Conservation (phyloP, 1,140 invertebrate species). For the Linepithema humile region DNA sequence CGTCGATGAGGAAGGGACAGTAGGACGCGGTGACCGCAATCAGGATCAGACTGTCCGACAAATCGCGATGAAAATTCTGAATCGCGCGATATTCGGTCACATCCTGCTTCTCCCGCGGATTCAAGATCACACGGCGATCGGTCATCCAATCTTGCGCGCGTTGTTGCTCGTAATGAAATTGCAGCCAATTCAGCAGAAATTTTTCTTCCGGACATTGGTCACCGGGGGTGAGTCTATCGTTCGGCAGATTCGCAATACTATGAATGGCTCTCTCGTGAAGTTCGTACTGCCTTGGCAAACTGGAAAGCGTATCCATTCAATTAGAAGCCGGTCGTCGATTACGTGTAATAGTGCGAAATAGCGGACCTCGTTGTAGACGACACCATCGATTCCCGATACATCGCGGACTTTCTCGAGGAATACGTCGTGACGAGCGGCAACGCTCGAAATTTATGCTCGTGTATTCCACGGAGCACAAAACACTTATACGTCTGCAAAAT, state of each 20-base stretch:
- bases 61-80: constrained; percentile 71
- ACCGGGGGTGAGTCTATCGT: background rate
- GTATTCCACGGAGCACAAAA: constrained; percentile 67
- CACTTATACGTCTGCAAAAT: constrained; percentile 80
- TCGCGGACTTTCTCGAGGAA: background rate
- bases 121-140: constrained; percentile 17
- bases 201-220: constrained; percentile 19
- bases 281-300: background rate
- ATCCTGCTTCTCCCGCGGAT: constrained; percentile 53
- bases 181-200: constrained; percentile 69
- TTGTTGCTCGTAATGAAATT: constrained; percentile 65
- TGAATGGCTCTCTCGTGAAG: background rate
- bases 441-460: background rate
- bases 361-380: background rate
- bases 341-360: background rate
- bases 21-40: constrained; percentile 77
- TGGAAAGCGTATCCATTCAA: background rate
- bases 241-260: background rate
- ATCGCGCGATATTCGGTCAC: constrained; percentile 40
- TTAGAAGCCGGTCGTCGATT: constrained; percentile 7
- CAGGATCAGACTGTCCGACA: constrained; percentile 78
- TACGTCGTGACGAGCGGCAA: background rate
- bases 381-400: background rate
- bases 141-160: constrained; percentile 63
- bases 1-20: constrained; percentile 78